A percentile compares a stretch with the other conserved stretches of the same genome.
These are phyloP conservation scores for Erebia palarica DNA, from an alignment of 2,888 invertebrate species.

Conservation along the genomic window DNA sequence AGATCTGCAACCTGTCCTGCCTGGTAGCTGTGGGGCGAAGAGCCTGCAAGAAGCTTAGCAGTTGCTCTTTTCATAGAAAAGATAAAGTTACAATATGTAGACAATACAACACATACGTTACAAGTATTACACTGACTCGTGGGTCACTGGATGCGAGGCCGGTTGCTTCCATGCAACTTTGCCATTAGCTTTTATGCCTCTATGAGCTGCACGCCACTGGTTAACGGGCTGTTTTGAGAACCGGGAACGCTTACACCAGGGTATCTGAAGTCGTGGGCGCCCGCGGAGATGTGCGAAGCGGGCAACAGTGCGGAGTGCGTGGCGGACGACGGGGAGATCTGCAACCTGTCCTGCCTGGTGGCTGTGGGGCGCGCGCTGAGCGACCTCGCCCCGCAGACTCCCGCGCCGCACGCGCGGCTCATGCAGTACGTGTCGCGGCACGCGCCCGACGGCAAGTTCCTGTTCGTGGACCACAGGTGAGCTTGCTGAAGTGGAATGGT, in stretches of 20 bases:
- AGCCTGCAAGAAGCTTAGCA: too few relatives aligned
- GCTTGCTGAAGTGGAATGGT: too few relatives aligned
- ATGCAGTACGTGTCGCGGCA: slow-evolving; percentile 93
- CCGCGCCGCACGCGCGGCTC: slow-evolving; percentile 79
- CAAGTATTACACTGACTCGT: too few relatives aligned
- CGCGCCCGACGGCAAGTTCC: slow-evolving; percentile 94
- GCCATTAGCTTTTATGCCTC: too few relatives aligned
- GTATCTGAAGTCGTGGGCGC: slow-evolving; percentile 95
- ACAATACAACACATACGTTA: too few relatives aligned
- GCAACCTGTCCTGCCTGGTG: slow-evolving; percentile 92
- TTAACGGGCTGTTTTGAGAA: too few relatives aligned
- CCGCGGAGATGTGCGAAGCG: slow-evolving; percentile 86
- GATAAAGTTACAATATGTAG: too few relatives aligned
- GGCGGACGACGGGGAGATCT: slow-evolving; percentile 74
- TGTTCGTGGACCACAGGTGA: slow-evolving; percentile 94
- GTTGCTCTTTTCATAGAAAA: too few relatives aligned
- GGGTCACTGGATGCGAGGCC: too few relatives aligned
- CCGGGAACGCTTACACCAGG: slow-evolving; percentile 60
- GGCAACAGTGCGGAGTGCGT: slow-evolving; percentile 84
- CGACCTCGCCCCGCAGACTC: slow-evolving; percentile 68
- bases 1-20: slow-evolving; percentile 88
- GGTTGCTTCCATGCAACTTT: too few relatives aligned
- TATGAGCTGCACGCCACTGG: too few relatives aligned
- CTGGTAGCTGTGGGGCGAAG: slow-evolving; percentile 94
- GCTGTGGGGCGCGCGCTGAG: slow-evolving; percentile 91